These are phyloP conservation scores for Parnassius glacialis DNA, from an alignment of 2,888 invertebrate species.

Conservation along the genomic window DNA sequence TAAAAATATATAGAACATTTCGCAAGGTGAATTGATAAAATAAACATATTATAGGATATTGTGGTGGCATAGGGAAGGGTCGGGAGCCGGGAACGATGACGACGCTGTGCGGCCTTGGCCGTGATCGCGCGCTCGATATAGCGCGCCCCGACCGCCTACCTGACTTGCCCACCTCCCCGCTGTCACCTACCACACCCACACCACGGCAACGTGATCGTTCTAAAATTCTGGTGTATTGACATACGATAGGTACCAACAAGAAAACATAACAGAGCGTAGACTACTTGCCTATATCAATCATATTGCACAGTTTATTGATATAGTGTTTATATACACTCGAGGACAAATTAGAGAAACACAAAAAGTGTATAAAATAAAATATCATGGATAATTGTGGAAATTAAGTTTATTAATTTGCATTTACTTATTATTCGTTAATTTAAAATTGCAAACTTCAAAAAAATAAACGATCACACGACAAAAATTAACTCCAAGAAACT, in stretches of 20 bases:
- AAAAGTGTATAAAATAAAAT: no score
- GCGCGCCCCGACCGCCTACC: constrained; percentile 50
- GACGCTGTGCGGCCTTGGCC: constrained; percentile 69
- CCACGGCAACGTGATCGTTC: constrained; percentile 41
- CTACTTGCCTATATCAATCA: constrained; percentile 10
- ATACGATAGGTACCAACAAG: constrained; percentile 35
- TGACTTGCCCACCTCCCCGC: constrained; percentile 38
- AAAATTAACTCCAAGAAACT: no score
- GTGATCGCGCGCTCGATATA: constrained; percentile 80
- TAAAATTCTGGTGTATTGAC: constrained; percentile 47
- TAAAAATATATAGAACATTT: no score
- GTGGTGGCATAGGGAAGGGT: constrained; percentile 41
- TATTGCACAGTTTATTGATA: background rate
- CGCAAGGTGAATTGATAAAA: background rate
- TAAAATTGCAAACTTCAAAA: no score
- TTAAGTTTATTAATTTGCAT: no score
- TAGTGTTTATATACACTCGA: no score
- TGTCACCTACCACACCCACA: constrained; percentile 38
- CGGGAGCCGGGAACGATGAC: constrained; percentile 47
- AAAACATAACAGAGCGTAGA: background rate
- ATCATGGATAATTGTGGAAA: no score
- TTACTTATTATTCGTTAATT: no score
- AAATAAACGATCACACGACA: no score
- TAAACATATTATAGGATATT: constrained; percentile 15
- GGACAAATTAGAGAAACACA: no score